Percentiles rank a stretch among this genome's conserved stretches.
phyloP scores from a whole-genome alignment of 2,113 vertebrate species.

The Taxidea taxus region DNA sequence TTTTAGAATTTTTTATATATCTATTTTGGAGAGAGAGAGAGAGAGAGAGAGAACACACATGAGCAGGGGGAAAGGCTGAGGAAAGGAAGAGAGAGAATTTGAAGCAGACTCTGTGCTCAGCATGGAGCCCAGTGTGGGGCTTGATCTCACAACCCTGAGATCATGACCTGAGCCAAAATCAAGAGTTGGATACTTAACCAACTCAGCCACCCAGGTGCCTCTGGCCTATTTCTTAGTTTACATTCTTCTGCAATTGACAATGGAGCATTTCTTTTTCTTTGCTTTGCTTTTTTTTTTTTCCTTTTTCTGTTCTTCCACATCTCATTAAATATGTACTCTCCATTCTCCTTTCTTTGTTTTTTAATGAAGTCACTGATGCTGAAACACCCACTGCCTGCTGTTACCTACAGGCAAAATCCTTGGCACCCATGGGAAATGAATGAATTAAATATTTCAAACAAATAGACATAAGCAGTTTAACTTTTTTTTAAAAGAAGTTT shows the following conservation, averaged over 20 bases:
- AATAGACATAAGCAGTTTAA: constrained; percentile 36
- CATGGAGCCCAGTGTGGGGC: background rate
- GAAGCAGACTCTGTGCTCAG: background rate
- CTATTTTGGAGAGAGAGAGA: background rate
- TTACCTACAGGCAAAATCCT: constrained; percentile 49
- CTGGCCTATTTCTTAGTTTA: background rate
- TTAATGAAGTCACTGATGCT: background rate
- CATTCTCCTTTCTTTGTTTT: constrained; percentile 18
- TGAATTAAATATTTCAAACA: constrained; percentile 30
- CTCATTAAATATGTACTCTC: constrained; percentile 21
- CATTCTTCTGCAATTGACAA: background rate
- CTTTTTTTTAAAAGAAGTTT: background rate
- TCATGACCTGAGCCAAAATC: background rate
- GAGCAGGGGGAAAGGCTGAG: background rate
- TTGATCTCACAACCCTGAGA: background rate
- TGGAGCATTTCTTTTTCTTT: background rate
- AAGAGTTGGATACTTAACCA: background rate
- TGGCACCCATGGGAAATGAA: constrained; percentile 40
- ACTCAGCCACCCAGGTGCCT: background rate
- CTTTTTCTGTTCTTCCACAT: background rate
- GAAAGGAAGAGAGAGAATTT: background rate
- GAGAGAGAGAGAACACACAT: background rate
- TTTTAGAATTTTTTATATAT: background rate
- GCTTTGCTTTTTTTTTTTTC: background rate
- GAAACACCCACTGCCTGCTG: background rate